Percentiles rank a stretch among this genome's conserved stretches.
Evolutionary conservation across 2,113 vertebrate genomes (phyloP).

Genomic region (Silurus asotus): DNA sequence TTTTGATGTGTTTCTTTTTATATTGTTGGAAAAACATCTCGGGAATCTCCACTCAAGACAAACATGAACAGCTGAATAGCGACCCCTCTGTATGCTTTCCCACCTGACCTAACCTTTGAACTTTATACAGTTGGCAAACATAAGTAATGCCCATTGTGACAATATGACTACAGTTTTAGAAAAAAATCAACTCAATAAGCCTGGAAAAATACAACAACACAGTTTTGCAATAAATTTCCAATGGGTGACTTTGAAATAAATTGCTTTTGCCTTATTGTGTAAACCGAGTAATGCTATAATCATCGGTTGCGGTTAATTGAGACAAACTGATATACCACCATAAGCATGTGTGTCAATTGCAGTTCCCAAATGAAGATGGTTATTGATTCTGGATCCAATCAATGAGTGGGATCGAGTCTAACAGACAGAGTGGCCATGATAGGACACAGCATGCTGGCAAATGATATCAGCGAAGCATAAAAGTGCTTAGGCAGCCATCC

Average conservation of each 20-base stretch:
- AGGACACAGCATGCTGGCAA: constrained; percentile 55
- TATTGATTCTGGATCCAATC: constrained; percentile 18
- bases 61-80: not conserved
- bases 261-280: not conserved
- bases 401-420: not conserved
- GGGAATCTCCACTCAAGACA: not conserved
- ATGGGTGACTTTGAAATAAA: not conserved
- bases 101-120: not conserved
- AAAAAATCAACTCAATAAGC: not conserved
- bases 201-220: not conserved
- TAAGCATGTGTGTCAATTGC: not conserved
- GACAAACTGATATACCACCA: not conserved
- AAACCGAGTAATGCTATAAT: not conserved
- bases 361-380: constrained; percentile 7
- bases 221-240: not conserved
- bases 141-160: no score
- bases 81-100: not conserved
- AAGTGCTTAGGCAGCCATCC: constrained; percentile 66
- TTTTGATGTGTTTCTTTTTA: not conserved
- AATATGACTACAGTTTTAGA: not conserved
- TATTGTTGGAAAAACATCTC: not conserved
- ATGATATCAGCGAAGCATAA: constrained; percentile 66
- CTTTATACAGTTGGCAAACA: not conserved
- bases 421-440: constrained; percentile 43
- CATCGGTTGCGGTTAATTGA: not conserved